Evolutionary conservation across 1,140 invertebrate species (phyloP).

Genomic region (Drosophila sechellia): DNA sequence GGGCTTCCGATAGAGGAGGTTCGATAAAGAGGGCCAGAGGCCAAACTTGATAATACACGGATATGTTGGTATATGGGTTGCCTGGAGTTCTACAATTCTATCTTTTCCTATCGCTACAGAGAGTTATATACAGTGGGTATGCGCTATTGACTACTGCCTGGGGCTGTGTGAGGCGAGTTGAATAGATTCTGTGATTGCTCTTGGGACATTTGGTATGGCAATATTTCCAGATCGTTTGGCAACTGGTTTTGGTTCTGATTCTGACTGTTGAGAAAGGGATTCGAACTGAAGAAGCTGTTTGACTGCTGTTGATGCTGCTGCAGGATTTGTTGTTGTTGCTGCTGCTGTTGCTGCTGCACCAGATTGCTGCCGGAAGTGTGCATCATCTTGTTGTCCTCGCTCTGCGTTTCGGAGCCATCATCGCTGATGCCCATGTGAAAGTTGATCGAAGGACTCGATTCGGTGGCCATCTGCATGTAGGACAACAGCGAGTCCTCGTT

Average conservation of each 20-base stretch:
- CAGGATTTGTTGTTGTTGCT: conserved; percentile 29
- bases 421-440: conserved; percentile 81
- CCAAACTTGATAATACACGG: conserved; percentile 29
- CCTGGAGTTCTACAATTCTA: not conserved
- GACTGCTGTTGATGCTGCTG: conserved; percentile 47
- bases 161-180: conserved; percentile 61
- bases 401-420: conserved; percentile 67
- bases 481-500: conserved; percentile 77
- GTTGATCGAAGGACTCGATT: conserved; percentile 74
- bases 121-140: conserved; percentile 21
- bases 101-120: conserved; percentile 15
- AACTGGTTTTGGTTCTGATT: conserved; percentile 63
- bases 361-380: conserved; percentile 22
- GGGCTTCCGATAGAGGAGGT: conserved; percentile 20
- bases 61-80: not conserved
- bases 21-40: conserved; percentile 60
- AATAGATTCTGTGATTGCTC: conserved; percentile 81
- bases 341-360: conserved; percentile 51
- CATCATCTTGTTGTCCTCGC: conserved; percentile 70
- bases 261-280: conserved; percentile 57
- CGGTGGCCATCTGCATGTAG: conserved; percentile 81
- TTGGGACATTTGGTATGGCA: conserved; percentile 79
- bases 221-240: conserved; percentile 76
- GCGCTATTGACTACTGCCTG: conserved; percentile 60
- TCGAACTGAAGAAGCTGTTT: conserved; percentile 50